Evolutionary conservation across 2,888 invertebrate genomes (phyloP).

Genomic region (Apamea sordens): DNA sequence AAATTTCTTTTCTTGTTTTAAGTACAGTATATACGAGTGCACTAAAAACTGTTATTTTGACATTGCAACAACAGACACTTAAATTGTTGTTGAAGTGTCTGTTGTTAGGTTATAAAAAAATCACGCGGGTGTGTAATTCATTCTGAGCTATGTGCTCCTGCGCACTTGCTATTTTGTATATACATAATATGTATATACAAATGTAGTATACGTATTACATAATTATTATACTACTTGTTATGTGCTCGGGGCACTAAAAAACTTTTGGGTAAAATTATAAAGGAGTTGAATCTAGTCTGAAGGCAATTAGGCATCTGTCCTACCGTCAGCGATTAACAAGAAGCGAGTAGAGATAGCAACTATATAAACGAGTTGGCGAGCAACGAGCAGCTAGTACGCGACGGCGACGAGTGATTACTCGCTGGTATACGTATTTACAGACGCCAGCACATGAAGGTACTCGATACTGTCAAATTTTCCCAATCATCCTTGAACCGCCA

Average conservation of each 20-base stretch:
- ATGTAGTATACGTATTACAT: too few species aligned
- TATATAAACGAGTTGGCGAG: neutral
- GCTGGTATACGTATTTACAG: neutral
- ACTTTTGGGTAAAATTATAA: neutral
- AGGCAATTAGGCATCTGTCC: neutral
- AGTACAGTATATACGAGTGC: too few species aligned
- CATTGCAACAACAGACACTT: too few species aligned
- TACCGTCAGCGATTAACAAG: neutral
- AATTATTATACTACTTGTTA: neutral
- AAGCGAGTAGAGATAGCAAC: neutral
- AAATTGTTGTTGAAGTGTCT: too few species aligned
- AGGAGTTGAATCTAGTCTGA: slow-evolving; percentile 1
- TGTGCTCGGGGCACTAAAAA: neutral
- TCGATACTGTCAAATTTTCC: too few species aligned
- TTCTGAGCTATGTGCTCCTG: neutral
- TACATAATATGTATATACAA: too few species aligned
- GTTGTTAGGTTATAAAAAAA: too few species aligned
- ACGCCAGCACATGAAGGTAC: too few species aligned
- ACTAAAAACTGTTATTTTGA: too few species aligned
- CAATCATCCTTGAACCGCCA: neutral
- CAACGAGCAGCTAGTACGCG: neutral
- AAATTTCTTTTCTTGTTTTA: too few species aligned
- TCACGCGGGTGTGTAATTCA: neutral
- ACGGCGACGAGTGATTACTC: neutral
- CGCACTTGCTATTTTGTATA: neutral